phyloP scores from a whole-genome alignment of 2,113 vertebrate species.

The Ciconia stormi region DNA sequence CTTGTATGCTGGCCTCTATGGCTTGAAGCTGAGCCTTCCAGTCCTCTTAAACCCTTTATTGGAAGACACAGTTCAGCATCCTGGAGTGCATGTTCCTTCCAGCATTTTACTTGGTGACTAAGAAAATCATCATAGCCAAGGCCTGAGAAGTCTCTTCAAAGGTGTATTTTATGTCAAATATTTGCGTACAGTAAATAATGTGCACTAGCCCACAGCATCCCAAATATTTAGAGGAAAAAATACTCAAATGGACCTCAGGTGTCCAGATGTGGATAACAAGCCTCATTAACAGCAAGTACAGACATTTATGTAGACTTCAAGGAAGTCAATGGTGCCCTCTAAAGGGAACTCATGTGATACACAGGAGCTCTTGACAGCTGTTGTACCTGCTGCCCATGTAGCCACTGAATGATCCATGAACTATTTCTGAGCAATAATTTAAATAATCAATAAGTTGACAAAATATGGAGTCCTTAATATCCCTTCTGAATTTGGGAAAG shows the following conservation, averaged over 20 bases:
- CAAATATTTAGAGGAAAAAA: background rate
- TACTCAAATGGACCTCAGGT: background rate
- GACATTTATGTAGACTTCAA: background rate
- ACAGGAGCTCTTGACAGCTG: background rate
- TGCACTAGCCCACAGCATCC: background rate
- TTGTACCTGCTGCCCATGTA: background rate
- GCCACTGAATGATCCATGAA: background rate
- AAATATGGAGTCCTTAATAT: background rate
- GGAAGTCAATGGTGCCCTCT: constrained; percentile 78
- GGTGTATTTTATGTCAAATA: background rate
- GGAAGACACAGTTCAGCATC: background rate
- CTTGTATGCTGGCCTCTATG: background rate
- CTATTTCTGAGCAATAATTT: background rate
- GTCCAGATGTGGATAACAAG: background rate
- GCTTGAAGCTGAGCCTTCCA: background rate
- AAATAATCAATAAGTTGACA: background rate
- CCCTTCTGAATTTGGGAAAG: background rate
- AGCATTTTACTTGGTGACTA: background rate
- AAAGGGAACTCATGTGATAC: constrained; percentile 65
- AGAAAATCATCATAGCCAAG: background rate
- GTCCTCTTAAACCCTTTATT: background rate
- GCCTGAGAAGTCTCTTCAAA: background rate
- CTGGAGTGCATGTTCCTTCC: background rate
- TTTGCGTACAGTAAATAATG: background rate
- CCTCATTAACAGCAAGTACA: background rate